A percentile compares a stretch with the other conserved stretches of the same genome.
phyloP scores from a whole-genome alignment of 2,888 invertebrate species.

The Drosophila nr. perissopoda region DNA sequence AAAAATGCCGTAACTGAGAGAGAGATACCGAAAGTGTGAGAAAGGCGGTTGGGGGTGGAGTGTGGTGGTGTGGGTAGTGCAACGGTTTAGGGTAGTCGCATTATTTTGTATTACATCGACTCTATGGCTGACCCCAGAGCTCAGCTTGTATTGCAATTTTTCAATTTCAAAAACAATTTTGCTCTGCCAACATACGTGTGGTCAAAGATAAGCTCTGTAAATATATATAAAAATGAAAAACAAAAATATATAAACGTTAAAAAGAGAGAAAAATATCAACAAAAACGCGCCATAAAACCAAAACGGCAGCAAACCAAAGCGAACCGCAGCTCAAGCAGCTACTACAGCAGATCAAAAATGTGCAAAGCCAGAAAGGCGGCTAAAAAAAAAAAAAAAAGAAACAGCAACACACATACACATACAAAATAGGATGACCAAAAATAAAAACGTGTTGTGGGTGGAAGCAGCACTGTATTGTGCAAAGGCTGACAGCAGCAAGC shows the following conservation, averaged over 20 bases:
- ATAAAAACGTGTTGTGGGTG: conserved; percentile 54
- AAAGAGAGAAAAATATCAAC: conserved; percentile 24
- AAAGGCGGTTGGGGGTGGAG: neutral
- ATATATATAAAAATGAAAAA: conserved; percentile 55
- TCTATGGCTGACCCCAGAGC: conserved; percentile 63
- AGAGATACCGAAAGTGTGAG: neutral
- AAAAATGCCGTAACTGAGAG: conserved; percentile 63
- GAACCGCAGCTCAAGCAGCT: conserved; percentile 79
- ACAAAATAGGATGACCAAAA: conserved; percentile 41
- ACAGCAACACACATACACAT: conserved; percentile 4
- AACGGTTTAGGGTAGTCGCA: conserved; percentile 45
- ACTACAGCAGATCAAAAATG: conserved; percentile 72
- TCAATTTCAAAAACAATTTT: conserved; percentile 83
- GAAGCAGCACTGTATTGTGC: conserved; percentile 32
- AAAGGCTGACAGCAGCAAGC: conserved; percentile 45
- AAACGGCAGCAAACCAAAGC: conserved; percentile 73
- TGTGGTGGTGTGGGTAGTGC: neutral
- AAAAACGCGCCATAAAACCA: conserved; percentile 55
- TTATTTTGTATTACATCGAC: conserved; percentile 76
- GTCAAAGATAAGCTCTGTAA: conserved; percentile 82
- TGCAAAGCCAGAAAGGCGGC: conserved; percentile 75
- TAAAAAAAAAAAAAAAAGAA: conserved; percentile 40
- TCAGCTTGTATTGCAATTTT: conserved; percentile 81
- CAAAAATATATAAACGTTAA: conserved; percentile 22
- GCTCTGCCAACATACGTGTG: conserved; percentile 81